Base-by-base conservation (phyloP, 2,113 vertebrate genomes). In the Siniperca chuatsi region DNA sequence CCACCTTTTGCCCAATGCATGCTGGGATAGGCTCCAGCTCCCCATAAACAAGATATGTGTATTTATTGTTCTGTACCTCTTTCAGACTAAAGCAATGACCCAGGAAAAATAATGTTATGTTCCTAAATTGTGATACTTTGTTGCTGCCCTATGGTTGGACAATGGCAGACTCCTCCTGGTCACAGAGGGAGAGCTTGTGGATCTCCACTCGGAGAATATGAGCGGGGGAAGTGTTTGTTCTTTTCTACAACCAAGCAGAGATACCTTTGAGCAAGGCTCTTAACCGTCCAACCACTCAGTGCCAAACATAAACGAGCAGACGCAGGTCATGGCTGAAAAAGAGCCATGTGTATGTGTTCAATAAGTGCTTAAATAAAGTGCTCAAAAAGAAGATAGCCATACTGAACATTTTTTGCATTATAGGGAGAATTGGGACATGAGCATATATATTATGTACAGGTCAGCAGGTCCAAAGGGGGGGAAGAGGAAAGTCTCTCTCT, bases 391-490 rank as follows among this genome's bases (percentile, higher is more conserved):
- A 25, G 62, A 52, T 13, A 67, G 61, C 76, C 44, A n/a, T 29
- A 50, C 25, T 68, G 50, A 15, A 72, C 6, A 21, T 68, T 69
- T 68, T 70, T 67, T 82, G 52, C 33, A 37, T 68, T 52, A 81
- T 20, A 44, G 55, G 48, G 64, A 85, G 64, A 89, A 86, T 50
- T 81, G 73, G 91, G 77, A 81, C 79, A 50, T 67, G 72, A 75
- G 61, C 67, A 60, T 71, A 40, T 78, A 69, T 16, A 87, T 90
- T 85, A 89, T 83, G 23, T 87, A 87, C 83, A 88, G 89, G 90
- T 92, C 91, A 91, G 79, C 48, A 70, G 67, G 70, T 88, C 35
- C 37, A 76, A 42, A 67, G 81, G 37, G 55, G 81, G 46, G 65
- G 81, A 64, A 57, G 50, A 73, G 65, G 69, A 35, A 52, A 61